Evolutionary conservation across 1,140 invertebrate genomes (phyloP).

Genomic region (Neodiprion lecontei): DNA sequence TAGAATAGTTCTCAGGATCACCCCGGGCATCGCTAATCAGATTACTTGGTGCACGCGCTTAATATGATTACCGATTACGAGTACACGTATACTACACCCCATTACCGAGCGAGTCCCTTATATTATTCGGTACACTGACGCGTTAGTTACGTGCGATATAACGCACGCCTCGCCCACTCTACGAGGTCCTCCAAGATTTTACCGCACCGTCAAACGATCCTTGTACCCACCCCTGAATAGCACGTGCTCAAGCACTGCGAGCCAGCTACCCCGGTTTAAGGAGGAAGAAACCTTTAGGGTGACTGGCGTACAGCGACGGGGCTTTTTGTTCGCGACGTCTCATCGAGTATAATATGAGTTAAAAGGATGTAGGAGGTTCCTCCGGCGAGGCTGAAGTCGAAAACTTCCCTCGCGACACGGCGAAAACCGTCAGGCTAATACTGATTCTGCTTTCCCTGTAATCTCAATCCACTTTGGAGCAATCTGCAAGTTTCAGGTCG

Average conservation of each 20-base stretch:
- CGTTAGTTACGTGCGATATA: neutral
- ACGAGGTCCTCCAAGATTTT: neutral
- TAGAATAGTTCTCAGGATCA: slow-evolving; percentile 64
- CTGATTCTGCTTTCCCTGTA: slow-evolving; percentile 31
- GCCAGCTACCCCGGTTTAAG: no score
- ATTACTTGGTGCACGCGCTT: slow-evolving; percentile 62
- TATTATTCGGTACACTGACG: neutral
- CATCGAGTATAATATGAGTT: no score
- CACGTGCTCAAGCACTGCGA: neutral
- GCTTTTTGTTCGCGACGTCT: no score
- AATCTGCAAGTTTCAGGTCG: slow-evolving; percentile 49
- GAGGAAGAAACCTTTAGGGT: no score
- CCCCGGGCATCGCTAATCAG: slow-evolving; percentile 61
- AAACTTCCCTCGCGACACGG: no score
- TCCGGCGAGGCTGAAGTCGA: no score
- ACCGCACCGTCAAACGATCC: neutral
- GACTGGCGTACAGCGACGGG: no score
- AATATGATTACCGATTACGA: slow-evolving; percentile 65
- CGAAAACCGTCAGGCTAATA: no score
- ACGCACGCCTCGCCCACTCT: neutral
- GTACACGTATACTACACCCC: slow-evolving; percentile 25
- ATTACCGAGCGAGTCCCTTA: neutral
- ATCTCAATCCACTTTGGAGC: slow-evolving; percentile 56
- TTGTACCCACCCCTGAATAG: neutral
- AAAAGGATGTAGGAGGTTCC: no score